phyloP scores from a whole-genome alignment of 2,113 vertebrate species.

The Apteryx mantelli region DNA sequence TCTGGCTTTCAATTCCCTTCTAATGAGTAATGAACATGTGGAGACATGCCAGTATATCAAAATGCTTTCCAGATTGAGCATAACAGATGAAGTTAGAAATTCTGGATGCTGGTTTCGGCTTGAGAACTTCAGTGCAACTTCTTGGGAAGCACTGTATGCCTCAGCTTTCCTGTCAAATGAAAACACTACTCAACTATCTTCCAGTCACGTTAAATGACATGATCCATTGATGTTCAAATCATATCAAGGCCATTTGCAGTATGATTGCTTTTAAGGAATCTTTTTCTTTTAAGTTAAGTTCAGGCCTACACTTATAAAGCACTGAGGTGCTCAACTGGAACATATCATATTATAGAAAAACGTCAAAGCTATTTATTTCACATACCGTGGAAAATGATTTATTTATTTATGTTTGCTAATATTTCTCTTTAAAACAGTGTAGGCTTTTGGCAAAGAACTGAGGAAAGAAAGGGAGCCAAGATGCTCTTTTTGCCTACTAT shows the following conservation, averaged over 20 bases:
- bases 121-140: neutral
- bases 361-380: neutral
- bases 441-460: neutral
- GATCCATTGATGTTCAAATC: neutral
- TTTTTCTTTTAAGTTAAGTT: neutral
- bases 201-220: neutral
- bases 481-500: neutral
- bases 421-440: neutral
- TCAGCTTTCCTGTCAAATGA: neutral
- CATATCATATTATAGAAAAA: neutral
- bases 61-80: neutral
- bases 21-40: neutral
- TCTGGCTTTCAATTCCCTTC: neutral
- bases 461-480: neutral
- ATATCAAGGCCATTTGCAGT: neutral
- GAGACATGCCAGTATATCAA: neutral
- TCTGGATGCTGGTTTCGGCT: neutral
- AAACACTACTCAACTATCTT: neutral
- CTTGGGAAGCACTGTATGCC: neutral
- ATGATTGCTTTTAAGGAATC: neutral
- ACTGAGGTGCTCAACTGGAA: neutral
- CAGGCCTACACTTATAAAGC: neutral
- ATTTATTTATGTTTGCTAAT: neutral
- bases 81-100: neutral
- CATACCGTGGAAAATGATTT: neutral